Base-by-base conservation (phyloP, 1,140 invertebrate genomes). In the Drosophila sulfurigaster region DNA sequence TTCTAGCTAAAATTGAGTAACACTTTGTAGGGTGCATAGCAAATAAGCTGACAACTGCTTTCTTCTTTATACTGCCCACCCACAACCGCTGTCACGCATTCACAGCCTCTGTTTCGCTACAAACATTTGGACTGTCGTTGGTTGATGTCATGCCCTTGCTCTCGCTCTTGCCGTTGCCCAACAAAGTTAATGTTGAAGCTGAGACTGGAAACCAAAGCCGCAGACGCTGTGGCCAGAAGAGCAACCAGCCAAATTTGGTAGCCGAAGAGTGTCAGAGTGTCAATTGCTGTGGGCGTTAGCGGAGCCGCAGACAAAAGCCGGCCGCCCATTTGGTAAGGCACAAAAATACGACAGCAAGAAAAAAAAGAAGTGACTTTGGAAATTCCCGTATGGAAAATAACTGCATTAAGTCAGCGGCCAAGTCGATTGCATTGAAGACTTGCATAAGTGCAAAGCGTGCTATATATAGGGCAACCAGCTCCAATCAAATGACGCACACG, bases 111-210 rank as follows among this genome's bases (percentile, higher is more conserved):
- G 30, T 38, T 41, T 7, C 30, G 25, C 30, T 25, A 46, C 43
- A 25, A 38, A 43, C 32, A 59, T 62, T 74, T 68, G 35, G 43
- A 38, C 72, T 57, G 54, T 41, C 28, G 66, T 49, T 45, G 8
- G 77, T 67, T 79, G 77, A 79, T 79, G 77, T 79, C 78, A 79
- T 78, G 60, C 46, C 63, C 66, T 54, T 28, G 20, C 3, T 25
- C 20, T 25, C 6, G 35, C 30, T 65, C 49, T 28, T 43, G 20
- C 63, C 52, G 46, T 60, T 59, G 51, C 65, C 25, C 63, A 57
- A 65, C 8, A 57, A 43, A 65, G 54, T 65, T 57, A 58, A 25
- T 32, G 30, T 13, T 59, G 11, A 54, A 48, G 20, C 20, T 25
- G 13, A 49, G 43, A 46, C 45, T 57, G 56, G 4, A 48, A 62